Evolutionary conservation across 1,140 invertebrate species (phyloP), one percentile per base, ranked within the genome.

Genomic region (Nixonia krombeini): DNA sequence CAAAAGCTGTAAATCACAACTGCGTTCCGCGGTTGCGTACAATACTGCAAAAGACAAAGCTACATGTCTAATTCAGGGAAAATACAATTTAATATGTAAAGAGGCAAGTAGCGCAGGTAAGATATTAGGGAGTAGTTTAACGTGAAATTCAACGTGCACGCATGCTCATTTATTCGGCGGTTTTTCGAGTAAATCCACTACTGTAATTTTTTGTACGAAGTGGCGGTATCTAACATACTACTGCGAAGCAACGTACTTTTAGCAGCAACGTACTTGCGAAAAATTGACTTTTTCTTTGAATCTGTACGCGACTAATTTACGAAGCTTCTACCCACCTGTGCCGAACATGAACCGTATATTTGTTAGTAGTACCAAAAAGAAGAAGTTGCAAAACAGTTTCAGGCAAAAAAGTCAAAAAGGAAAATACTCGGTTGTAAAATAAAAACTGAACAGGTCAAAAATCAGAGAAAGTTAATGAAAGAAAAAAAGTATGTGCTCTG

Each of bases 401-500:
- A 83, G 76, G 77, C 77, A 72, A 73, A 66, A 68, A 57, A 66
- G 37, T 72, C 44, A 65, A 58, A 61, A 57, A 64, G 47, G 37
- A 51, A 45, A 66, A 68, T 68, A 75, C 26, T 66, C 41, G 38
- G 38, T 52, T 33, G 59, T 47, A 68, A 28, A 55, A 23, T 57
- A 51, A 50, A 63, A 62, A 62, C 16, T 59, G 23, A 40, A 59
- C 8, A 62, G 55, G 25, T 42, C 35, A 37, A 33, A 66, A 56
- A 65, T 52, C 38, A 65, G 51, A 55, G 55, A 49, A 35, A 37
- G 73, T 72, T 59, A 72, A 40, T 67, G 71, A 74, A 74, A 72
- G 50, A 68, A 63, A 70, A 67, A 68, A 69, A 73, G 74, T 73
- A 73, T 83, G 73, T 79, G 81, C 81, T 85, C 73, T 81, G 82